These are phyloP conservation scores for Recurvirostra avosetta DNA, from an alignment of 2,113 vertebrate genomes.

Conservation along the genomic window DNA sequence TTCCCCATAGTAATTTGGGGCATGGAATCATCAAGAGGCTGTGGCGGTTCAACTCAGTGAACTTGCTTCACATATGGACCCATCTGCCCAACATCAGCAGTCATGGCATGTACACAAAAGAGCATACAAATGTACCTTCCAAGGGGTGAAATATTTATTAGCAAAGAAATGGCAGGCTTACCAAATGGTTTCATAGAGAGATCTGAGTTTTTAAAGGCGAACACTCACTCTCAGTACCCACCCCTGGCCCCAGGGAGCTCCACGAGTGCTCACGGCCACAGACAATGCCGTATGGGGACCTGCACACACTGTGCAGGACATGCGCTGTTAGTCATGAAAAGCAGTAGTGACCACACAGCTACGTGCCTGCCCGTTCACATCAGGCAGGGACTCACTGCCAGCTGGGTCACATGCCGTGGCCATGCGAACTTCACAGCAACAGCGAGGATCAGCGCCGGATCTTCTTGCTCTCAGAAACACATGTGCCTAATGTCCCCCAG, in stretches of 20 bases:
- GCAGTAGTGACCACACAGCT: neutral
- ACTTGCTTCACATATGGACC: accelerated
- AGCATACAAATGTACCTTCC: neutral
- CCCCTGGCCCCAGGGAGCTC: neutral
- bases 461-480: neutral
- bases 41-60: neutral
- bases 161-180: neutral
- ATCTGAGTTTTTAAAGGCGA: neutral
- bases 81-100: neutral
- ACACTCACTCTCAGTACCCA: neutral
- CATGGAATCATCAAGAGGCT: neutral
- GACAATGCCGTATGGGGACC: accelerated
- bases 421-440: neutral
- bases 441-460: neutral
- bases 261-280: accelerated
- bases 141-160: neutral
- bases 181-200: neutral
- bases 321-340: neutral
- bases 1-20: neutral
- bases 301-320: neutral
- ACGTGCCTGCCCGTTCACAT: neutral
- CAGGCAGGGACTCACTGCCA: neutral
- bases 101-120: accelerated
- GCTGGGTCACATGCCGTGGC: neutral
- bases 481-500: neutral